Base-by-base conservation (phyloP, 2,888 invertebrate species). In the Syritta pipiens region DNA sequence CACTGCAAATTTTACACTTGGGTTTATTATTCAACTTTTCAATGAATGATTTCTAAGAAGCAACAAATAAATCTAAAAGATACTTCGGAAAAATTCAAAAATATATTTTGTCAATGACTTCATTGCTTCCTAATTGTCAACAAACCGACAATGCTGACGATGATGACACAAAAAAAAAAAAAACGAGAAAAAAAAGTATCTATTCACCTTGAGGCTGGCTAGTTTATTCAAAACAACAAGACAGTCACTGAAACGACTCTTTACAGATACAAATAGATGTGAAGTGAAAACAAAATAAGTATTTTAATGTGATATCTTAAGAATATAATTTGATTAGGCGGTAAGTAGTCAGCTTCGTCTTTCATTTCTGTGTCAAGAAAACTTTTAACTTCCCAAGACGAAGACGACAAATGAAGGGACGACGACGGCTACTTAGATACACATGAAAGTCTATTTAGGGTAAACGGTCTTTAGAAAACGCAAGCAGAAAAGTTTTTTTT, bases 281-380 rank as follows among this genome's bases (percentile, higher is more conserved):
- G n/a, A n/a, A n/a, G n/a, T n/a, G n/a, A n/a, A n/a, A n/a, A n/a
- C n/a, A n/a, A n/a, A n/a, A n/a, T n/a, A n/a, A n/a, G n/a, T n/a
- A n/a, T n/a, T 55, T 26, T 22, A 65, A 44, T 24, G 35, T 20
- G 14, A 19, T n/a, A 35, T 67, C 44, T 57, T 37, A 22, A 24
- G 32, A n/a, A 42, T 44, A 55, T 79, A 79, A 79, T 79, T 79
- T 62, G 72, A 79, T 79, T 79, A 79, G 79, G n/a, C n/a, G n/a
- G n/a, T 57, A 12, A 48, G 42, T 12, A 22, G 60, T 24, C 35
- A 60, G 57, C 60, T 74, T 74, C 40, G 51, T 55, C 49, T 57
- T 32, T 42, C 20, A 60, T 51, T 60, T 35, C 40, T 28, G 62
- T 79, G 79, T 72, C 79, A 79, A 77, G 76, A 69, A 77, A 75